Evolutionary conservation across 1,140 invertebrate species (phyloP).

Genomic region (Drosophila triauraria): DNA sequence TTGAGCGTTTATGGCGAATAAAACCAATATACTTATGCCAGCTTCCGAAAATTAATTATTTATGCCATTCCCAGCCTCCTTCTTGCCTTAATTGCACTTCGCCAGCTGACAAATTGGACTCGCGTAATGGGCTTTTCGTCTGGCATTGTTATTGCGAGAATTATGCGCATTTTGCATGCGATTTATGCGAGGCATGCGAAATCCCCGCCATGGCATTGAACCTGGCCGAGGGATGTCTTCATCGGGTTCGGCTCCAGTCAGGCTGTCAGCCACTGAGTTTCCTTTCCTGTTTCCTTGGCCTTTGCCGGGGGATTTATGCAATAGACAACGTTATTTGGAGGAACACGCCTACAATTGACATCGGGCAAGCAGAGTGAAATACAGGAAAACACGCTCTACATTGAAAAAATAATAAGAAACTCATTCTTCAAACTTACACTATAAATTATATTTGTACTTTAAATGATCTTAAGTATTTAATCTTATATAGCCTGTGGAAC

Average conservation of each 20-base stretch:
- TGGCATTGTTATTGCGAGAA: constrained; percentile 41
- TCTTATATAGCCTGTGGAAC: too few relatives aligned
- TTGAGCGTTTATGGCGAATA: constrained; percentile 37
- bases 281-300: background rate
- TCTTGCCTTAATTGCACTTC: constrained; percentile 67
- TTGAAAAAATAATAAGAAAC: background rate
- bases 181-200: constrained; percentile 53
- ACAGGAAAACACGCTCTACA: background rate
- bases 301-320: constrained; percentile 21
- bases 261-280: constrained; percentile 30
- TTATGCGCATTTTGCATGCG: constrained; percentile 71
- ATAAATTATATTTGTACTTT: too few relatives aligned
- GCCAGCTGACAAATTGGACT: constrained; percentile 48
- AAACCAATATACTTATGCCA: constrained; percentile 41
- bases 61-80: constrained; percentile 61
- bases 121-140: constrained; percentile 31
- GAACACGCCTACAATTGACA: constrained; percentile 34
- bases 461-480: too few relatives aligned
- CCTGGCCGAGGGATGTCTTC: constrained; percentile 24
- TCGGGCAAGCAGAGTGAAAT: background rate
- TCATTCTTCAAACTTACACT: too few relatives aligned
- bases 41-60: constrained; percentile 80
- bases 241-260: background rate
- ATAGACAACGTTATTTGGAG: constrained; percentile 17
- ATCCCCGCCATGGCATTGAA: constrained; percentile 58